Percentiles rank a stretch among this genome's conserved stretches.
phyloP scores from a whole-genome alignment of 2,888 invertebrate genomes.

The Rutpela maculata region DNA sequence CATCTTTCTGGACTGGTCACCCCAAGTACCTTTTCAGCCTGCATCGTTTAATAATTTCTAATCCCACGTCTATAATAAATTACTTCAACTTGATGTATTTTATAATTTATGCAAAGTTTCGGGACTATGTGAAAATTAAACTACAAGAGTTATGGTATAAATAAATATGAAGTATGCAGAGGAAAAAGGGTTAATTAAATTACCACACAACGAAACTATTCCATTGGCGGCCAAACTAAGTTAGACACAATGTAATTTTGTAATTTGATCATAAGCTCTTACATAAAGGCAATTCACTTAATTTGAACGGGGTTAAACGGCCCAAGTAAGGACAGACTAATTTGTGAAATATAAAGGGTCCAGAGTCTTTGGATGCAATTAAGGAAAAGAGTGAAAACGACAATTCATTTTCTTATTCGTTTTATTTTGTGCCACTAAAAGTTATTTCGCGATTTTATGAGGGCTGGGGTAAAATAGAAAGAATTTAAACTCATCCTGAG shows the following conservation, averaged over 20 bases:
- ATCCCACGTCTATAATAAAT: constrained; percentile 12
- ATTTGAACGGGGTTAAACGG: constrained; percentile 49
- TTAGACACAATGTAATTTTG: constrained; percentile 44
- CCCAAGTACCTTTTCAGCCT: neutral
- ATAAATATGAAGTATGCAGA: constrained; percentile 26
- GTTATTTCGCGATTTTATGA: constrained; percentile 68
- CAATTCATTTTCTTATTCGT: constrained; percentile 69
- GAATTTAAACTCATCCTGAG: constrained; percentile 67
- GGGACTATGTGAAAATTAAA: constrained; percentile 18
- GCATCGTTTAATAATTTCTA: neutral
- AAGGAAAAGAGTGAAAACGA: constrained; percentile 67
- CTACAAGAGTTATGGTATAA: constrained; percentile 4
- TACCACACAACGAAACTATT: constrained; percentile 27
- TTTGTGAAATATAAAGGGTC: constrained; percentile 48
- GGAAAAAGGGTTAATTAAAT: constrained; percentile 38
- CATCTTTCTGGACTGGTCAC: neutral
- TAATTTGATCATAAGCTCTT: constrained; percentile 45
- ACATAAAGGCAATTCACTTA: constrained; percentile 49
- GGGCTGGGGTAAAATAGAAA: constrained; percentile 55
- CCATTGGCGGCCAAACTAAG: constrained; percentile 34
- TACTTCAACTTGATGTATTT: constrained; percentile 18
- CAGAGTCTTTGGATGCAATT: constrained; percentile 59
- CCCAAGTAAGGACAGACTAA: constrained; percentile 47
- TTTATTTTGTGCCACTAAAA: constrained; percentile 67
- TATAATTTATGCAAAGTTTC: constrained; percentile 11